These are phyloP conservation scores for Panthera leo DNA, from an alignment of 2,113 vertebrate genomes.

Conservation along the genomic window DNA sequence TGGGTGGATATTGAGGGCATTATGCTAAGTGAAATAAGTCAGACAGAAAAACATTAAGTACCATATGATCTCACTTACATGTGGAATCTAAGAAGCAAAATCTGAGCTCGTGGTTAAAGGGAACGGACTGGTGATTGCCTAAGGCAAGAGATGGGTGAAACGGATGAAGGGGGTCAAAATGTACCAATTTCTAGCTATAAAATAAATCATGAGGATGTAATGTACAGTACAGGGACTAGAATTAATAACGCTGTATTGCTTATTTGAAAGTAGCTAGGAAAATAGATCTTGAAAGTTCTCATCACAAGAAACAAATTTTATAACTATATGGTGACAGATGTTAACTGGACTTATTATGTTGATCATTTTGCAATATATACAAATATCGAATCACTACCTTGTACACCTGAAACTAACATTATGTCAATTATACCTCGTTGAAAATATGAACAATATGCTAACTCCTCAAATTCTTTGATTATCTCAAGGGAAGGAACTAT, in stretches of 20 bases:
- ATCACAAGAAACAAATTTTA: not conserved
- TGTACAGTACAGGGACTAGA: not conserved
- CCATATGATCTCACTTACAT: not conserved
- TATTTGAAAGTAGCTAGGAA: not conserved
- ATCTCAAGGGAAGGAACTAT: not conserved
- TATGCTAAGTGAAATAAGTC: not conserved
- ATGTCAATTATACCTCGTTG: not conserved
- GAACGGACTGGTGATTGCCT: not conserved
- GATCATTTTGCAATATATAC: not conserved
- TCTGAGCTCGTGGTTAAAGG: not conserved
- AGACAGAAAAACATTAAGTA: not conserved
- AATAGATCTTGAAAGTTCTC: not conserved
- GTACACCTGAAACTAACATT: not conserved
- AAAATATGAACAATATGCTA: not conserved
- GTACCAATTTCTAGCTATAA: not conserved
- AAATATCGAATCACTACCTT: not conserved
- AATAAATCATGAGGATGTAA: not conserved
- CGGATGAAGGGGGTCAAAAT: not conserved
- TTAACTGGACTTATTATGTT: not conserved
- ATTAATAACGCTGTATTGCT: not conserved
- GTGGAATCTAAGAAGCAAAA: not conserved
- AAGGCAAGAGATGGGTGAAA: not conserved
- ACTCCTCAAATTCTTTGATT: not conserved
- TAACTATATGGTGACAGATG: not conserved
- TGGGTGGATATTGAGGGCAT: not conserved